Conservation (phyloP, 2,888 invertebrate genomes). For the Pollenia amentaria region DNA sequence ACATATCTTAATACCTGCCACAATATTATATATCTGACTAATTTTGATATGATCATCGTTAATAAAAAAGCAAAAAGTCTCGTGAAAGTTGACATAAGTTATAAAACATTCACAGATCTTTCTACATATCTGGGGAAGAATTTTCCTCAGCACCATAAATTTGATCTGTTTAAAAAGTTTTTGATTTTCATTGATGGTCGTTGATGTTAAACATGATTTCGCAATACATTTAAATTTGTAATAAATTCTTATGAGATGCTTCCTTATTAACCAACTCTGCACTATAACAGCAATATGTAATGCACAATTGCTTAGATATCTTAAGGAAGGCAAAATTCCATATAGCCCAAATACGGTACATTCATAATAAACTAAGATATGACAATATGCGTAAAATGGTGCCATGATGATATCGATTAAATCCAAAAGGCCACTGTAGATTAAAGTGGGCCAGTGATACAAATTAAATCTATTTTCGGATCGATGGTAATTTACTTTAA, state of each 20-base stretch:
- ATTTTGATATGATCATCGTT: no score
- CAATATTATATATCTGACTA: no score
- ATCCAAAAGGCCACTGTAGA: constrained; percentile 72
- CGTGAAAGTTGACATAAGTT: no score
- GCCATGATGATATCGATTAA: not conserved
- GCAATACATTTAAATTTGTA: not conserved
- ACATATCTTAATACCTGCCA: not conserved
- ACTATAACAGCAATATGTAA: not conserved
- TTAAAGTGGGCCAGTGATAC: constrained; percentile 66
- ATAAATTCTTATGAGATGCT: not conserved
- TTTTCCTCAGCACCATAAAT: no score
- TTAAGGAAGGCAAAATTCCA: no score
- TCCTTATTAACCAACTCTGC: constrained; percentile 45
- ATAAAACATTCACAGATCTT: no score
- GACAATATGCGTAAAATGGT: not conserved
- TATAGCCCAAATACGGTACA: no score
- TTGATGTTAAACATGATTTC: not conserved
- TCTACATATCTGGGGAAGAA: no score
- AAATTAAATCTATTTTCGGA: constrained; percentile 33
- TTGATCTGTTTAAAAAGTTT: not conserved
- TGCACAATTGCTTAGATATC: not conserved
- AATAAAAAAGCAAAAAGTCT: no score
- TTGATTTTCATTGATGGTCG: not conserved
- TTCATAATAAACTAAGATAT: not conserved
- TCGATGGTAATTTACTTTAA: constrained; percentile 74